Evolutionary conservation across 2,888 invertebrate genomes (phyloP).

Genomic region (Epinotia nisella): DNA sequence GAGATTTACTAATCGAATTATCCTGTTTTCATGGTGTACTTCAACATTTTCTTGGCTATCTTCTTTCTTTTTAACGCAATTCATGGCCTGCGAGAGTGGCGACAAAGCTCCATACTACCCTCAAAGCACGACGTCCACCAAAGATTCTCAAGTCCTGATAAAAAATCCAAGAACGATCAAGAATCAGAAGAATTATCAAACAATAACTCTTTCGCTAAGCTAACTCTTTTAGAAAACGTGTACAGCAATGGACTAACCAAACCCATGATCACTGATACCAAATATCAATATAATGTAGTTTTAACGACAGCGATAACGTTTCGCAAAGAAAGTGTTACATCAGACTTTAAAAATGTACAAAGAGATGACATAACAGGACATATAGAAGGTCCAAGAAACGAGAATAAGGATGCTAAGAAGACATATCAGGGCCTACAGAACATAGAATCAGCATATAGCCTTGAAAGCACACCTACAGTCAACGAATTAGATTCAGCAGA

Average conservation of each 20-base stretch:
- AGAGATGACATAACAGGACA: conserved; percentile 23
- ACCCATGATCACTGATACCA: conserved; percentile 1
- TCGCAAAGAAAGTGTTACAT: conserved; percentile 54
- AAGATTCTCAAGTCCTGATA: conserved; percentile 37
- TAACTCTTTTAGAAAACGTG: conserved; percentile 59
- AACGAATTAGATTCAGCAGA: conserved; percentile 2
- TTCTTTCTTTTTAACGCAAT: background rate
- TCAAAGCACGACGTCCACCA: conserved; percentile 49
- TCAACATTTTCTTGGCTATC: background rate
- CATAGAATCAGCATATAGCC: conserved; percentile 16
- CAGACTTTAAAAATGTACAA: conserved; percentile 38
- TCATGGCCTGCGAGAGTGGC: background rate
- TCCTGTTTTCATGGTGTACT: conserved; percentile 13
- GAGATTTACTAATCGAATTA: background rate
- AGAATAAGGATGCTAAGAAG: background rate
- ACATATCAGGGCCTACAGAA: conserved; percentile 49
- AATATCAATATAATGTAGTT: conserved; percentile 44
- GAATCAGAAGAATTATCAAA: conserved; percentile 53
- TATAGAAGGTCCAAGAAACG: conserved; percentile 16
- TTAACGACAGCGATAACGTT: conserved; percentile 58
- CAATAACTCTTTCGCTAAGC: conserved; percentile 61
- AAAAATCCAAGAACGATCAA: conserved; percentile 52
- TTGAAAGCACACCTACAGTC: background rate
- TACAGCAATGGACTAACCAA: conserved; percentile 57
- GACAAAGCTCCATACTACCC: background rate